Percentiles rank a stretch among this genome's conserved stretches.
These are phyloP conservation scores for Lasioglossum leucozonium DNA, from an alignment of 2,888 invertebrate species.

Conservation along the genomic window DNA sequence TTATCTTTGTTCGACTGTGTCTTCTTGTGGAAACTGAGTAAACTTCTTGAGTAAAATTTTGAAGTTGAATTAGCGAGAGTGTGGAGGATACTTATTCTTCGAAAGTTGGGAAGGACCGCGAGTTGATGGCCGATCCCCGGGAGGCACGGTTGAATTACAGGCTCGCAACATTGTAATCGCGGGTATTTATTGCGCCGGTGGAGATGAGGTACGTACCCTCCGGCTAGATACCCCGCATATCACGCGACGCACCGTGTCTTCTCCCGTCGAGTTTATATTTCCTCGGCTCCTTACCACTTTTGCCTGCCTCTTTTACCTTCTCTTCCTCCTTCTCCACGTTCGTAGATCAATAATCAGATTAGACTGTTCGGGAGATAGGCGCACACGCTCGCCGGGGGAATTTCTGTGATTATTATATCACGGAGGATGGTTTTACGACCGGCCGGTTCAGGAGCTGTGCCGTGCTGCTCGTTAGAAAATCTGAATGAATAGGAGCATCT, in stretches of 20 bases:
- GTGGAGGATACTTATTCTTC: not conserved
- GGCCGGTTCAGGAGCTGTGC: constrained; percentile 22
- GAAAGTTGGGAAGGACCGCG: constrained; percentile 8
- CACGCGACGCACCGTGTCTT: constrained; percentile 53
- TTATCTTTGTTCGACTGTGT: no score
- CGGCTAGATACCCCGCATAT: constrained; percentile 45
- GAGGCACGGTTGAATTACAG: constrained; percentile 60
- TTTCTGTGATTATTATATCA: constrained; percentile 51
- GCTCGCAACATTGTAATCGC: constrained; percentile 64
- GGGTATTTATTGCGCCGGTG: constrained; percentile 56
- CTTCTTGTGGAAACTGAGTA: no score
- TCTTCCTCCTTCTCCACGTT: constrained; percentile 18
- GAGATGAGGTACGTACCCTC: constrained; percentile 54
- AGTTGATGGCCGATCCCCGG: not conserved
- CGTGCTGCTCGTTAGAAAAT: not conserved
- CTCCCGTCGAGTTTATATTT: constrained; percentile 57
- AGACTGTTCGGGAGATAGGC: constrained; percentile 48
- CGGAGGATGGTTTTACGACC: constrained; percentile 35
- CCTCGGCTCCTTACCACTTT: constrained; percentile 32
- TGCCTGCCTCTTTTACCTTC: not conserved
- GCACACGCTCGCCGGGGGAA: constrained; percentile 19
- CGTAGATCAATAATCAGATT: constrained; percentile 58
- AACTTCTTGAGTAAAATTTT: no score
- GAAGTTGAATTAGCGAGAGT: not conserved
- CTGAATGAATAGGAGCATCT: constrained; percentile 8